Evolutionary conservation across 2,888 invertebrate genomes (phyloP), one percentile per base, ranked within the genome.

Genomic region (Ormyrus rosae): DNA sequence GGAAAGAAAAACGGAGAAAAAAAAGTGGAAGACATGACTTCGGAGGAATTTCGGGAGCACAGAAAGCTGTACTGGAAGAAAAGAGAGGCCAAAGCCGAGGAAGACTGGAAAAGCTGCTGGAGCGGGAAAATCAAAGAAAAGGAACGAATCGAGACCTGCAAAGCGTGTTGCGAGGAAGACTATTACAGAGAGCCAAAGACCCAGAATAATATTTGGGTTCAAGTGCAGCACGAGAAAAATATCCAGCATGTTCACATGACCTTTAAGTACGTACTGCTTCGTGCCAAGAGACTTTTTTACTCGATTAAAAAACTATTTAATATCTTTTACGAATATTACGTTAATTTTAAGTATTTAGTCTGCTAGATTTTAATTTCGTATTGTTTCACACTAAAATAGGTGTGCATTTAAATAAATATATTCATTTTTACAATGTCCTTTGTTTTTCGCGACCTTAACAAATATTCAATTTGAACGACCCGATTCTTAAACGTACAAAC

Each of bases 201-300:
- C 0, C 85, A 85, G 51, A 81, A 84, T 6, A 87, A 86, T 58
- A 79, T 88, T 48, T 88, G 87, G 86, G 74, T 86, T 6, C 84
- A 86, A 60, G 83, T 85, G 4, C 69, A 78, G 2, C 75, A 81
- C 34, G 86, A 84, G 45, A 84, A 85, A 70, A 83, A 78, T 6
- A 19, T 64, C 0, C 86, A 87, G 46, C 83, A 84, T 11, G 83
- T 86, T 7, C 84, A 84, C 6, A 80, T 87, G 78, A 58, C 83
- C 4, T 84, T 87, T 46, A 86, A 84, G 87, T 87, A 85, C 83
- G 58, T 61, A 34, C 34, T 34, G 2, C 34, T 34, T 34, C 34
- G 4, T 34, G 34, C 34, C 34, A 34, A 34, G 34, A 34, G 4
- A 34, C 9, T 64, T 45, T 63, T 55, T 68, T 72, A 50, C 13